Conservation (phyloP, 2,797 vertebrate species). For the Pseudocheirus occidentalis region DNA sequence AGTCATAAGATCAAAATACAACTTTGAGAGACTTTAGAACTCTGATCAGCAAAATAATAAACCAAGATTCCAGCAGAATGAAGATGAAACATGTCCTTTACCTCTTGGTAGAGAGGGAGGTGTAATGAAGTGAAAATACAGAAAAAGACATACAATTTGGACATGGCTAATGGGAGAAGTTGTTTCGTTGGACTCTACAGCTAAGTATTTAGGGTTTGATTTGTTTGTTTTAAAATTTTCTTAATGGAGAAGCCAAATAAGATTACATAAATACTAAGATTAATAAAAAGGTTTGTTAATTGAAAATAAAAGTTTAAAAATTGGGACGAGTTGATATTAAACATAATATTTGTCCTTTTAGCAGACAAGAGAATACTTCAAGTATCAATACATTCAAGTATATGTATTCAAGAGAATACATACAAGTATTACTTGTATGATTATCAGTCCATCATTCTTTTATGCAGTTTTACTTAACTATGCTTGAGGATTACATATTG, state of each 20-base stretch:
- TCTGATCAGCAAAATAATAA: neutral
- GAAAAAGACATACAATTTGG: neutral
- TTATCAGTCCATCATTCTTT: neutral
- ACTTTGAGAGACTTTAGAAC: neutral
- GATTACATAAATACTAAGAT: neutral
- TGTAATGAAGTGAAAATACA: neutral
- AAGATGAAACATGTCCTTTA: neutral
- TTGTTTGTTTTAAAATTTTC: neutral
- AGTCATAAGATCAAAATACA: neutral
- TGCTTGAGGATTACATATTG: neutral
- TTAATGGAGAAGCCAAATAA: neutral
- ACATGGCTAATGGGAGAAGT: neutral
- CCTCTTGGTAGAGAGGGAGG: neutral
- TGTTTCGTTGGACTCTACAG: neutral
- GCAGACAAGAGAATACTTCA: neutral
- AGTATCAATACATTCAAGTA: too few relatives aligned
- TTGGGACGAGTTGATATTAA: neutral
- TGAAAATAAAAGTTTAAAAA: neutral
- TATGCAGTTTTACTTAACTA: neutral
- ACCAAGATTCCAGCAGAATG: neutral
- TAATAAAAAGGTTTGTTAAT: neutral
- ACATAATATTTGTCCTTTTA: neutral
- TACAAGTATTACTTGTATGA: neutral
- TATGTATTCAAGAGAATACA: too few relatives aligned
- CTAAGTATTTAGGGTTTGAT: neutral